Percentiles rank a stretch among this genome's conserved stretches.
Evolutionary conservation across 2,797 vertebrate genomes (phyloP).

Genomic region (Harpia harpyja): DNA sequence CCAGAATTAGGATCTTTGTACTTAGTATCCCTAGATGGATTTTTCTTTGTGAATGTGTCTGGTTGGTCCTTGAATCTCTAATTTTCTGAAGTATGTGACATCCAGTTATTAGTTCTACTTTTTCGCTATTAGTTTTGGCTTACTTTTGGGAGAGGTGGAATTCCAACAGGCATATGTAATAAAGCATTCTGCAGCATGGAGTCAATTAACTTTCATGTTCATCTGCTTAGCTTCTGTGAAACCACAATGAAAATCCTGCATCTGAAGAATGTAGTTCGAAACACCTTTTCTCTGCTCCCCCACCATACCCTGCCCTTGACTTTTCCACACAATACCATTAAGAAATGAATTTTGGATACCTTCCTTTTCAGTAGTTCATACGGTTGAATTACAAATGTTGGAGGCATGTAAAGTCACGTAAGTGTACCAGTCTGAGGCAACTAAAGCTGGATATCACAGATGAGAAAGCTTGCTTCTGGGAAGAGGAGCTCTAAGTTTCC

Average conservation of each 20-base stretch:
- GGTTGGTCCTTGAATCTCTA: not conserved
- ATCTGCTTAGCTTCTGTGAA: not conserved
- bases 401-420: not conserved
- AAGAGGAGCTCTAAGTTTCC: slow-evolving; percentile 16
- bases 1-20: not conserved
- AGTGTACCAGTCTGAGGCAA: not conserved
- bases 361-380: not conserved
- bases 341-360: not conserved
- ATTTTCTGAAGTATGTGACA: not conserved
- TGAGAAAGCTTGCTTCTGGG: not conserved
- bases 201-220: not conserved
- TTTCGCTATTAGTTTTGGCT: not conserved
- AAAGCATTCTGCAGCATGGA: not conserved
- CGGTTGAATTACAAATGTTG: not conserved
- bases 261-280: not conserved
- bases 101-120: not conserved
- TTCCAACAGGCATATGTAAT: not conserved
- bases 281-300: not conserved
- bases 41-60: not conserved
- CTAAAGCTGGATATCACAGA: slow-evolving; percentile 21
- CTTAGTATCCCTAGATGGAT: not conserved
- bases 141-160: not conserved
- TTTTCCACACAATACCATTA: not conserved
- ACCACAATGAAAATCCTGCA: not conserved
- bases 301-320: not conserved